Conservation (phyloP, 2,113 vertebrate genomes). For the Pygoscelis antarcticus region DNA sequence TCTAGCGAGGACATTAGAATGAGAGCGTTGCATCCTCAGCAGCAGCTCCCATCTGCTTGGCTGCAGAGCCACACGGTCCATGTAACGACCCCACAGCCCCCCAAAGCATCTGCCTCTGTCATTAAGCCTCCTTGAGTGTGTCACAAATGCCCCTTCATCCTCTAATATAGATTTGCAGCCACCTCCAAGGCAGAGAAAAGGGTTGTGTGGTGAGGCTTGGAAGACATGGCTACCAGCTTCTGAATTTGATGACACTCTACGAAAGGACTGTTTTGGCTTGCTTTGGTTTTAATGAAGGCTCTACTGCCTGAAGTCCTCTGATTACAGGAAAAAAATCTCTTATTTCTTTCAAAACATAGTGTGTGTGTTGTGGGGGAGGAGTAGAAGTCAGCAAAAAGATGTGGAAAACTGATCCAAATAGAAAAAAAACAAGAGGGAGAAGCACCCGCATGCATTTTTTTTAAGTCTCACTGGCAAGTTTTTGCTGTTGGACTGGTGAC, state of each 20-base stretch:
- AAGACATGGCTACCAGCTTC: neutral
- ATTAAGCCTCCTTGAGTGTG: neutral
- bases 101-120: neutral
- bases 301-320: neutral
- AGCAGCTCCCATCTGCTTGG: neutral
- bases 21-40: neutral
- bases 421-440: neutral
- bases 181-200: neutral
- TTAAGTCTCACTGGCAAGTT: neutral
- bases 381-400: neutral
- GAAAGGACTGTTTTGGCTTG: neutral
- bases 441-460: neutral
- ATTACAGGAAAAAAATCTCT: neutral
- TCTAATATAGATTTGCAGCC: neutral
- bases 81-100: neutral
- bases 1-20: neutral
- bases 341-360: neutral
- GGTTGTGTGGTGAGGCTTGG: neutral
- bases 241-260: neutral
- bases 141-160: neutral
- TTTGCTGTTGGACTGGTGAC: neutral
- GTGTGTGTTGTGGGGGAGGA: neutral
- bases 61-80: neutral
- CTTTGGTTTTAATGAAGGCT: neutral
- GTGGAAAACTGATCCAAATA: neutral